Evolutionary conservation across 2,113 vertebrate species (phyloP).

Genomic region (Naja naja): DNA sequence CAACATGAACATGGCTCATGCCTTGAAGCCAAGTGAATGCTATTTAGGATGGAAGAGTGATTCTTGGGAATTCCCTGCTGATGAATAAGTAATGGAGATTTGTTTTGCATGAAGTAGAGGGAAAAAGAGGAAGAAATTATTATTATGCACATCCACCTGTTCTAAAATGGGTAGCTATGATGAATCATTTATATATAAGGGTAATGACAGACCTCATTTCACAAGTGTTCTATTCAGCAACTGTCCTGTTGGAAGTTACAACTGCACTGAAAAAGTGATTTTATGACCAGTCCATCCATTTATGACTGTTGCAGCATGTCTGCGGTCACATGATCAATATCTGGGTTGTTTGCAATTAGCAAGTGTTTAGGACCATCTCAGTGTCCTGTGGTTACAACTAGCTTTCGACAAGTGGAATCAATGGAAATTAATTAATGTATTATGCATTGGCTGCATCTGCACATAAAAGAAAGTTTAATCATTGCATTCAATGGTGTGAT

Average conservation of each 20-base stretch:
- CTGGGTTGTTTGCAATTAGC: background rate
- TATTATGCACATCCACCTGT: background rate
- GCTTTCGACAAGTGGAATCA: background rate
- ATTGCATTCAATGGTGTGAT: background rate
- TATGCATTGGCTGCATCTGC: background rate
- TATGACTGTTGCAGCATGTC: background rate
- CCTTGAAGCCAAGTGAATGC: background rate
- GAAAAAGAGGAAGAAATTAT: background rate
- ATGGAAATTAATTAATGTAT: background rate
- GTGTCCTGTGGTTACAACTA: background rate
- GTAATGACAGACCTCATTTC: background rate
- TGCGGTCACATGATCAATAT: background rate
- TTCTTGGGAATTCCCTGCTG: background rate
- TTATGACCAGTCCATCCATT: background rate
- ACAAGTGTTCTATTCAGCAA: background rate
- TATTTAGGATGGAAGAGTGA: background rate
- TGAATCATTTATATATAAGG: background rate
- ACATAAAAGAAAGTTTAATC: background rate
- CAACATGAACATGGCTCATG: background rate
- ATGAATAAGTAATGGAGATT: background rate
- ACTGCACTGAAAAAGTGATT: background rate
- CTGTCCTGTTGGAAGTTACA: background rate
- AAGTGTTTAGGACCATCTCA: background rate
- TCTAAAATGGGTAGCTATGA: background rate
- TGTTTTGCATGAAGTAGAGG: background rate